Conservation (phyloP, 1,140 invertebrate genomes). For the Brachionus rotundiformis region DNA sequence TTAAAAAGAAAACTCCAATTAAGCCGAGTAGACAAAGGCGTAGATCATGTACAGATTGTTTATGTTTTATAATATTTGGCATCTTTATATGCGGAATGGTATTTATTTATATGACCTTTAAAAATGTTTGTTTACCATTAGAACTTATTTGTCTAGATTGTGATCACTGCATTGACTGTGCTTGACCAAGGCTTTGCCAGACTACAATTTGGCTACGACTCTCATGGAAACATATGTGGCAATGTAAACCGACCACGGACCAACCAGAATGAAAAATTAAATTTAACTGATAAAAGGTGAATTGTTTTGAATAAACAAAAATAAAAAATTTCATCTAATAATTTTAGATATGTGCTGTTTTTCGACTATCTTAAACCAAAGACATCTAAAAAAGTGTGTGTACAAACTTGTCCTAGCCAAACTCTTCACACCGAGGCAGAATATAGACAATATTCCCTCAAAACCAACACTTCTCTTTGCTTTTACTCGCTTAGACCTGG, state of each 20-base stretch:
- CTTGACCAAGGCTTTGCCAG: constrained; percentile 83
- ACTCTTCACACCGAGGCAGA: constrained; percentile 71
- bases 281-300: constrained; percentile 76
- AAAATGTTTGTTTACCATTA: constrained; percentile 56
- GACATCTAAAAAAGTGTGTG: constrained; percentile 81
- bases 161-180: constrained; percentile 82
- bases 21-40: background rate
- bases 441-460: constrained; percentile 73
- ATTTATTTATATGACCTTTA: constrained; percentile 53
- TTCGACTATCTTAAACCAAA: constrained; percentile 76
- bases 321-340: constrained; percentile 54
- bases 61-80: constrained; percentile 77
- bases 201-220: constrained; percentile 87
- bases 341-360: constrained; percentile 75
- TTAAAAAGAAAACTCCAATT: constrained; percentile 38
- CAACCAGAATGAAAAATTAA: constrained; percentile 75
- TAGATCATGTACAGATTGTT: constrained; percentile 71
- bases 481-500: constrained; percentile 60
- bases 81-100: constrained; percentile 82
- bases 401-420: constrained; percentile 78
- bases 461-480: constrained; percentile 74
- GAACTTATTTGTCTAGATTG: constrained; percentile 68
- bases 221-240: constrained; percentile 92
- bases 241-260: constrained; percentile 71
- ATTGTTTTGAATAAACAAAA: constrained; percentile 53